Conservation (phyloP, 2,888 invertebrate species). For the Polietes domitor region DNA sequence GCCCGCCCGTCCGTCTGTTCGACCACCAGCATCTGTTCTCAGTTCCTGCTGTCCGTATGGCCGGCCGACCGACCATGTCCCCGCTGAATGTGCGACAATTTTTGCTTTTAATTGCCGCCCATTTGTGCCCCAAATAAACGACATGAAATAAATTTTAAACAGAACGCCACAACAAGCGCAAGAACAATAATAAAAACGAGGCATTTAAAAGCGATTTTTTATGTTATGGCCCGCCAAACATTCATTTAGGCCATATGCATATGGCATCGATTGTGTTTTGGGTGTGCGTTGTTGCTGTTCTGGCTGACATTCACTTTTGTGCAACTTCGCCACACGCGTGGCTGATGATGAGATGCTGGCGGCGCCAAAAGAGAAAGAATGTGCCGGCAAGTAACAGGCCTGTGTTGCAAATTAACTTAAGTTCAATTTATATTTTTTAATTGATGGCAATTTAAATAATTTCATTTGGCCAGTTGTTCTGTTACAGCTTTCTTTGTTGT, state of each 20-base stretch:
- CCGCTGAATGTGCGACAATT: conserved; percentile 53
- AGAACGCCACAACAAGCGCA: conserved; percentile 36
- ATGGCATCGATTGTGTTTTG: not conserved
- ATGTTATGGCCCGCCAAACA: conserved; percentile 52
- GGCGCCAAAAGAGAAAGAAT: not conserved
- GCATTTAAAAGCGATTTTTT: conserved; percentile 42
- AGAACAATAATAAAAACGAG: conserved; percentile 49
- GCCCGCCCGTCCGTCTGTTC: not conserved
- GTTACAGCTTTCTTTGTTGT: not conserved
- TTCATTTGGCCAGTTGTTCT: not conserved
- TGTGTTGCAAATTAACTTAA: conserved; percentile 55
- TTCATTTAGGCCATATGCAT: conserved; percentile 32
- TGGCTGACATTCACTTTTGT: conserved; percentile 8
- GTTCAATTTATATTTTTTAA: conserved; percentile 51
- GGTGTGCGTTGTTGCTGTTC: not conserved
- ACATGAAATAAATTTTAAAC: conserved; percentile 58
- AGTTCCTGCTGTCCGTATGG: no score
- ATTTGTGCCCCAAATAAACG: conserved; percentile 47
- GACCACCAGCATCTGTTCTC: not conserved
- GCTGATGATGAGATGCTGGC: not conserved
- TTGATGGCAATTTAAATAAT: not conserved
- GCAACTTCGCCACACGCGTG: not conserved
- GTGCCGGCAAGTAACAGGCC: conserved; percentile 19
- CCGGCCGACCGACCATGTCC: not conserved
- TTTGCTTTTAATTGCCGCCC: conserved; percentile 61